Conservation (phyloP, 2,797 vertebrate genomes). For the Bradypus variegatus region DNA sequence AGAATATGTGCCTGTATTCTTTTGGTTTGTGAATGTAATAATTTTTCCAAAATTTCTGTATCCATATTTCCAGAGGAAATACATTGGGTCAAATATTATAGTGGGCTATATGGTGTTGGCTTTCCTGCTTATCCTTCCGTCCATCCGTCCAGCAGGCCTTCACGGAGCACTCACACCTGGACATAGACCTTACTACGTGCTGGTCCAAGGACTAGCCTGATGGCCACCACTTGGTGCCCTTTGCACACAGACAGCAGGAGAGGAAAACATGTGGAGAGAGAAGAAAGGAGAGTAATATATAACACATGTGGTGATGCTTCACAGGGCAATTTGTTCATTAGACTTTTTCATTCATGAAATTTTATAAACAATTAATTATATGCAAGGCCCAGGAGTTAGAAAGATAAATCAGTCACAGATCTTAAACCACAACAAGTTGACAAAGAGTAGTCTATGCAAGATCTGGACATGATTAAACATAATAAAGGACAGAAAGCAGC, state of each 20-base stretch:
- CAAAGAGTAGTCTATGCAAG: background rate
- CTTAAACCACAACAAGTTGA: background rate
- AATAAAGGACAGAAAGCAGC: background rate
- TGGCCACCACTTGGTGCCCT: background rate
- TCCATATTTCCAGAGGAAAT: background rate
- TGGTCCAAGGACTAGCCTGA: background rate
- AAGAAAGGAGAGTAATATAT: background rate
- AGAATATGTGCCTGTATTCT: background rate
- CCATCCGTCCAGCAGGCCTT: background rate
- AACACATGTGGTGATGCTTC: background rate
- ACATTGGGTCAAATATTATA: background rate
- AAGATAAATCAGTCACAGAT: background rate
- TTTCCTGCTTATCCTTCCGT: background rate
- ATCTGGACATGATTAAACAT: background rate
- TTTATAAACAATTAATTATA: background rate
- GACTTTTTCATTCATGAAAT: slow-evolving; percentile 13
- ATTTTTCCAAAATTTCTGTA: background rate
- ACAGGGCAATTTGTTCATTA: background rate
- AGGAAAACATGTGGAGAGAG: background rate
- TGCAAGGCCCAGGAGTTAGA: background rate
- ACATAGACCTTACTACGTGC: background rate
- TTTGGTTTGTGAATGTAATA: background rate
- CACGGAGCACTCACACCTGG: background rate
- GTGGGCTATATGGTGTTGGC: background rate
- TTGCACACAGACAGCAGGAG: background rate